A percentile compares a stretch with the other conserved stretches of the same genome.
These are phyloP conservation scores for Ctenochaetus hawaiiensis DNA, from an alignment of 2,797 vertebrate genomes.

Conservation along the genomic window DNA sequence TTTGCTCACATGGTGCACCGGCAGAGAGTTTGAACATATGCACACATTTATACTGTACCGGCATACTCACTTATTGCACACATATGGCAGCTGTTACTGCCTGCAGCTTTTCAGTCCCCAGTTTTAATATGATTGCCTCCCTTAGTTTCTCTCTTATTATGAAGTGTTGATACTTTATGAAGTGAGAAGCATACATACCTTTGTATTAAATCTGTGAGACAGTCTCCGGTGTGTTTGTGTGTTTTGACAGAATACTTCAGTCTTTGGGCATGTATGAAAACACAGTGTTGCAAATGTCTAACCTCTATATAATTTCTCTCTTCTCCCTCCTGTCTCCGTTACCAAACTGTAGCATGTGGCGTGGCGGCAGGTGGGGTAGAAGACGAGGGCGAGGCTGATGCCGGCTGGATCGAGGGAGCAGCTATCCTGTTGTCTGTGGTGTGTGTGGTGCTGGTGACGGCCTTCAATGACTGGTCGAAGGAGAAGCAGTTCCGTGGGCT, in stretches of 20 bases:
- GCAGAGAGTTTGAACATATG: neutral
- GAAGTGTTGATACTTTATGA: neutral
- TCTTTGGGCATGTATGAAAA: slow-evolving; percentile 5
- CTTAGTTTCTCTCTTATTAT: slow-evolving; percentile 7
- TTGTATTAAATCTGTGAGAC: neutral
- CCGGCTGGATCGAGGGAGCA: slow-evolving; percentile 98
- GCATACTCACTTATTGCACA: neutral
- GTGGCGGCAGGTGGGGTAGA: slow-evolving; percentile 69
- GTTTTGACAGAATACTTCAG: neutral
- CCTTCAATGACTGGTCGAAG: slow-evolving; percentile 99
- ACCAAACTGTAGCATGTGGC: slow-evolving; percentile 86
- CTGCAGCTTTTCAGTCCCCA: neutral
- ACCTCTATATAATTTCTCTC: neutral
- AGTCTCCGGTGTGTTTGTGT: neutral
- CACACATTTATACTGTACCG: neutral
- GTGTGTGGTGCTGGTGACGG: slow-evolving; percentile 97
- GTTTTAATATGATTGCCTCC: neutral
- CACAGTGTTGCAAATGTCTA: neutral
- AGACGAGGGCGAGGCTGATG: slow-evolving; percentile 92
- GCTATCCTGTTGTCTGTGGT: slow-evolving; percentile 97
- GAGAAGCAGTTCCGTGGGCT: slow-evolving; percentile 98
- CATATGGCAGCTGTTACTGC: neutral
- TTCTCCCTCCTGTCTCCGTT: neutral
- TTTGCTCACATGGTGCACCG: neutral
- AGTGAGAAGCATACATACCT: neutral